Evolutionary conservation across 2,888 invertebrate genomes (phyloP).

Genomic region (Phymatocera aterrima): DNA sequence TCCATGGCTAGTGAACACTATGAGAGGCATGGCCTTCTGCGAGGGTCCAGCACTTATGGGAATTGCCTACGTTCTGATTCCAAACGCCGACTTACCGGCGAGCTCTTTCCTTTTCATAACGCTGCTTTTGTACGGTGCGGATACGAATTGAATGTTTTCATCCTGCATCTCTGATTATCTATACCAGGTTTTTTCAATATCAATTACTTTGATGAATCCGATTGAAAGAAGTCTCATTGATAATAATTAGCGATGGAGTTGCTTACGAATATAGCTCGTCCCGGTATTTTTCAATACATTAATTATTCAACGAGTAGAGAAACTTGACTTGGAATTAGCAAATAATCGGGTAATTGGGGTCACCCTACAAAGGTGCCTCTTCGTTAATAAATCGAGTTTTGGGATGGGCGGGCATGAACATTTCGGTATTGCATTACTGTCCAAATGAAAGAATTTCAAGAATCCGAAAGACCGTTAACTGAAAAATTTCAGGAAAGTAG

Average conservation of each 20-base stretch:
- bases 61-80: constrained; percentile 56
- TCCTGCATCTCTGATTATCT: background rate
- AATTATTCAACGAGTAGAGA: background rate
- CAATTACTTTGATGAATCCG: background rate
- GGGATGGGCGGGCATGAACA: background rate
- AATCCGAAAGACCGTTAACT: background rate
- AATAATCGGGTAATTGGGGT: constrained; percentile 33
- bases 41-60: constrained; percentile 62
- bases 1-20: constrained; percentile 64
- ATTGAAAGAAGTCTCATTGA: background rate
- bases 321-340: background rate
- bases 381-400: constrained; percentile 28
- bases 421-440: background rate
- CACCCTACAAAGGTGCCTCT: background rate
- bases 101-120: constrained; percentile 58
- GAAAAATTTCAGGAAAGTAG: background rate
- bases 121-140: constrained; percentile 61
- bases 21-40: constrained; percentile 59
- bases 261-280: background rate
- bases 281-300: background rate
- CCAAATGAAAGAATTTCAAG: background rate
- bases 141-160: constrained; percentile 13
- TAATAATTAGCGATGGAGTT: background rate
- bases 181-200: background rate
- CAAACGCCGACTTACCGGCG: constrained; percentile 57